Percentiles rank a stretch among this genome's conserved stretches.
Conservation (phyloP, 2,888 invertebrate genomes). For the Choristoneura rosaceana region DNA sequence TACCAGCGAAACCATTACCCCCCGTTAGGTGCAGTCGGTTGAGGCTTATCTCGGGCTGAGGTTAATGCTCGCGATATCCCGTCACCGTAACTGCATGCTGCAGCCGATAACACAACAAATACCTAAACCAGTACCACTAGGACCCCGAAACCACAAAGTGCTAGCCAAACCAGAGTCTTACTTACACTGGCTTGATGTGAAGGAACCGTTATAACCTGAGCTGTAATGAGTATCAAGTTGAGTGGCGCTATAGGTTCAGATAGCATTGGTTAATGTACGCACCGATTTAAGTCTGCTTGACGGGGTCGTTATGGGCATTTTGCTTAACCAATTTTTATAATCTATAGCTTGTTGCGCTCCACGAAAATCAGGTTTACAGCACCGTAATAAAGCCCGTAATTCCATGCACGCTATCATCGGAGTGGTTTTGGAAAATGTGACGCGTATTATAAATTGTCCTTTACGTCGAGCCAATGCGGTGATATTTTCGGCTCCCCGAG, state of each 20-base stretch:
- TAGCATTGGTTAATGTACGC: slow-evolving; percentile 14
- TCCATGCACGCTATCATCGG: background rate
- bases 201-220: slow-evolving; percentile 7
- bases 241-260: background rate
- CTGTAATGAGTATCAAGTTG: background rate
- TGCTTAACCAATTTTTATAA: slow-evolving; percentile 42
- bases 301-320: slow-evolving; percentile 37
- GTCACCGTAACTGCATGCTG: slow-evolving; percentile 12
- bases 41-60: slow-evolving; percentile 3
- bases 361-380: background rate
- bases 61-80: slow-evolving; percentile 17
- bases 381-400: background rate
- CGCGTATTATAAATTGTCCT: slow-evolving; percentile 36
- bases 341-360: slow-evolving; percentile 12
- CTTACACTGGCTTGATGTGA: background rate
- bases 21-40: slow-evolving; percentile 7
- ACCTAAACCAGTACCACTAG: background rate
- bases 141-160: background rate
- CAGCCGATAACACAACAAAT: slow-evolving; percentile 36
- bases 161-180: background rate
- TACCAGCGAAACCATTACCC: slow-evolving; percentile 10
- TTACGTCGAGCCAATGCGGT: slow-evolving; percentile 11
- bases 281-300: slow-evolving; percentile 38
- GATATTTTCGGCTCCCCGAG: slow-evolving; percentile 26
- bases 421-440: slow-evolving; percentile 35